A percentile compares a stretch with the other conserved stretches of the same genome.
These are phyloP conservation scores for Drosophila teissieri DNA, from an alignment of 1,140 invertebrate species.

Conservation along the genomic window DNA sequence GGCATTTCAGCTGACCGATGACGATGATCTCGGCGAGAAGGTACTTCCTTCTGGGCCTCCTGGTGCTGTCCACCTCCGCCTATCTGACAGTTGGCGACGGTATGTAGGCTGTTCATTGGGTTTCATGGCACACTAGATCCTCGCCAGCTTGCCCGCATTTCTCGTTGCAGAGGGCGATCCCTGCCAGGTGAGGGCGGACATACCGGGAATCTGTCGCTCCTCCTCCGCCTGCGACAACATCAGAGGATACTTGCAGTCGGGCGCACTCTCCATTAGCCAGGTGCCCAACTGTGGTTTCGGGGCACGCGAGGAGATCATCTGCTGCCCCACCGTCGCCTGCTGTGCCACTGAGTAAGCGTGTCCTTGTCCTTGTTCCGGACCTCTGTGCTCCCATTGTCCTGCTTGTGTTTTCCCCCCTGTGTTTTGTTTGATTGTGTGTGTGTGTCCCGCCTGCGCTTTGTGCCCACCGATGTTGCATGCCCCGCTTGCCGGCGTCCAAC, in stretches of 20 bases:
- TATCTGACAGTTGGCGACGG: slow-evolving; percentile 1
- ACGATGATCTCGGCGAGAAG: slow-evolving; percentile 18
- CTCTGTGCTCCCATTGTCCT: not conserved
- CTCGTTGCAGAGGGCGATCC: slow-evolving; percentile 52
- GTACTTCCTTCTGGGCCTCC: slow-evolving; percentile 6
- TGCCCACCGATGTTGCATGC: slow-evolving; percentile 45
- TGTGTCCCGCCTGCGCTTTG: slow-evolving; percentile 23
- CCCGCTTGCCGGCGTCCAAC: not conserved
- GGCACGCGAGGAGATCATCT: slow-evolving; percentile 68
- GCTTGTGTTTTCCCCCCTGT: not conserved
- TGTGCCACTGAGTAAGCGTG: slow-evolving; percentile 47
- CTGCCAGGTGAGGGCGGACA: slow-evolving; percentile 30
- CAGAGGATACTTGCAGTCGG: slow-evolving; percentile 46
- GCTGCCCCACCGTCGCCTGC: slow-evolving; percentile 61
- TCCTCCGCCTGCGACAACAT: slow-evolving; percentile 51
- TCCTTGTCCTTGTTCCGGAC: not conserved
- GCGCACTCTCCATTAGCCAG: slow-evolving; percentile 32
- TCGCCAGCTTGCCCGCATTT: too few species aligned
- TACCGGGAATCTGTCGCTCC: slow-evolving; percentile 43
- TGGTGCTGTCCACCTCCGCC: slow-evolving; percentile 3
- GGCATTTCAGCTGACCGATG: slow-evolving; percentile 1
- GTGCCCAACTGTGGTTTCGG: slow-evolving; percentile 65
- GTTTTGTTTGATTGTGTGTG: not conserved
- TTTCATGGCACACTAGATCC: not conserved
- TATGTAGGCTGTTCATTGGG: not conserved